Conservation (phyloP, 1,140 invertebrate genomes). For the Pogonomyrmex barbatus region DNA sequence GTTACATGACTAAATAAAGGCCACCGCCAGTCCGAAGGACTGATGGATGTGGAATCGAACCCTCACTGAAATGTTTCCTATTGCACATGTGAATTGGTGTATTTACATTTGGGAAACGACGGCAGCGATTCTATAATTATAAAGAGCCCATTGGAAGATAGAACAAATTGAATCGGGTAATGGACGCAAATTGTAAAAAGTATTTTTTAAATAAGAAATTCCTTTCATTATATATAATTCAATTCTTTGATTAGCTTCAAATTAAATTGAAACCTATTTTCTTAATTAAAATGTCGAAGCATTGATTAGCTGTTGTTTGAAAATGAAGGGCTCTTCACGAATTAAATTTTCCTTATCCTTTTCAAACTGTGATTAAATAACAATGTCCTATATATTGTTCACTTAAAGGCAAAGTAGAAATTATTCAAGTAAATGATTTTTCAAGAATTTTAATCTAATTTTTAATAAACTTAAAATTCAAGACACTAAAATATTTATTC, state of each 20-base stretch:
- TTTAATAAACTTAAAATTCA: constrained; percentile 25
- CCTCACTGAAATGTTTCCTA: not conserved
- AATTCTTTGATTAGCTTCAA: not conserved
- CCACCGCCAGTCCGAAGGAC: not conserved
- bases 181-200: not conserved
- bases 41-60: constrained; percentile 17
- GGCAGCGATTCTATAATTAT: not conserved
- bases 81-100: not conserved
- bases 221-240: not conserved
- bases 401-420: not conserved
- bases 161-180: not conserved
- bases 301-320: not conserved
- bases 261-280: not conserved
- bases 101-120: constrained; percentile 6
- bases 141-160: not conserved
- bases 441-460: not conserved
- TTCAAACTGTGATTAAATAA: constrained; percentile 15
- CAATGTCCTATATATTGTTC: not conserved
- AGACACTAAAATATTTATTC: not conserved
- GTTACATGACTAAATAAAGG: constrained; percentile 15
- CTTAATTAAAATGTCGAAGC: not conserved
- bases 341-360: not conserved
- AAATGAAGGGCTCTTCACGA: not conserved
- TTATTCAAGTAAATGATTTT: not conserved
- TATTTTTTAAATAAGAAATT: not conserved